phyloP scores from a whole-genome alignment of 2,888 invertebrate genomes.

The Chrysodeixis includens region DNA sequence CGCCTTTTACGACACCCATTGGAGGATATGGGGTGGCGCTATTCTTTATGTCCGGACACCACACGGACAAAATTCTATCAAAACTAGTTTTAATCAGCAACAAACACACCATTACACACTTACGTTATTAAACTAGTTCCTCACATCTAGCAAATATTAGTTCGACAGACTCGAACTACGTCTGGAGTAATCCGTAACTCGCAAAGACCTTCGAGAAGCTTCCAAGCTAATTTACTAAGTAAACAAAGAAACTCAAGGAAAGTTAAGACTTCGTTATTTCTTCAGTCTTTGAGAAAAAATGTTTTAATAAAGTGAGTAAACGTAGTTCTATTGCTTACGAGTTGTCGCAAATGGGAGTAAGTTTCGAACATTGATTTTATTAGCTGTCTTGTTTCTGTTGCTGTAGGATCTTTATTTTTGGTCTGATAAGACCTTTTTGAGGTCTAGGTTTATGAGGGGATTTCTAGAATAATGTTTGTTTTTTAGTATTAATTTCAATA shows the following conservation, averaged over 20 bases:
- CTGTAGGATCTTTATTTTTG: too few species aligned
- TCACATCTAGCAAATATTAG: conserved; percentile 39
- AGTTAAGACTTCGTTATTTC: conserved; percentile 44
- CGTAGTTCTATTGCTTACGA: conserved; percentile 30
- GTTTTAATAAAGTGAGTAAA: conserved; percentile 39
- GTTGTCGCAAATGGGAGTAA: conserved; percentile 9
- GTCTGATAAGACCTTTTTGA: too few species aligned
- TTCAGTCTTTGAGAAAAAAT: conserved; percentile 48
- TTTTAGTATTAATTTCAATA: too few species aligned
- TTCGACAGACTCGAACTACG: conserved; percentile 27
- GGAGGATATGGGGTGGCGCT: too few species aligned
- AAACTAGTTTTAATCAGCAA: neutral
- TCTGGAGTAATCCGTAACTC: conserved; percentile 27
- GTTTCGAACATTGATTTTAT: conserved; percentile 30
- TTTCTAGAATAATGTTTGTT: too few species aligned
- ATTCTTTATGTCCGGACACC: too few species aligned
- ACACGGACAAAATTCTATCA: too few species aligned
- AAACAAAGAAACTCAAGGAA: conserved; percentile 39
- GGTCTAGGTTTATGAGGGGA: too few species aligned
- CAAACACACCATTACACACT: neutral
- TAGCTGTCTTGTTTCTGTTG: neutral
- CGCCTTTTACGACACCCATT: too few species aligned
- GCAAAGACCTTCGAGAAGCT: conserved; percentile 41
- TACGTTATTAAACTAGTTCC: conserved; percentile 23
- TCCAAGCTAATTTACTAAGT: conserved; percentile 48